A percentile compares a stretch with the other conserved stretches of the same genome.
Evolutionary conservation across 2,888 invertebrate species (phyloP).

Genomic region (Deilephila porcellus): DNA sequence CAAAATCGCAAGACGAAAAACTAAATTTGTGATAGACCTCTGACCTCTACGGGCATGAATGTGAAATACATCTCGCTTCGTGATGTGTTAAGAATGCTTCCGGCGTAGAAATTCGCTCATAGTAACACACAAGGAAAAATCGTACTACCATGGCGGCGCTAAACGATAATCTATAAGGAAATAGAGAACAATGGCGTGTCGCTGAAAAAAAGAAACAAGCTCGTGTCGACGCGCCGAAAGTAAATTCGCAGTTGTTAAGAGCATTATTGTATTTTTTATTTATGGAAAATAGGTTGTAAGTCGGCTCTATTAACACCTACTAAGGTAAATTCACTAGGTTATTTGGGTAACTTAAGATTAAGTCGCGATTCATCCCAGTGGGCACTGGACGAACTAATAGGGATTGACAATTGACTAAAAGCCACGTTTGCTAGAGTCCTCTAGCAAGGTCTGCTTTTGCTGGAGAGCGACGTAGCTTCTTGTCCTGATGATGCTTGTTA

Average conservation of each 20-base stretch:
- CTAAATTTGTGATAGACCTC: background rate
- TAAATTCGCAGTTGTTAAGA: background rate
- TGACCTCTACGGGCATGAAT: background rate
- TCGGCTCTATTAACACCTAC: background rate
- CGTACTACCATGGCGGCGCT: background rate
- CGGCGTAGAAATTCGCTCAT: slow-evolving; percentile 10
- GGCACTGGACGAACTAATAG: no score
- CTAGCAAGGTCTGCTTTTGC: no score
- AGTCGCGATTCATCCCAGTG: no score
- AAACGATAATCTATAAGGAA: slow-evolving; percentile 20
- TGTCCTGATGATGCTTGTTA: no score
- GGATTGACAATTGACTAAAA: no score
- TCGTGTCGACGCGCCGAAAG: background rate
- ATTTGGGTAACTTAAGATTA: no score
- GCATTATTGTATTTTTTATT: background rate
- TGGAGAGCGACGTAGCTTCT: no score
- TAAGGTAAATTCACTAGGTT: no score
- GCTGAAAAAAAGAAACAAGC: slow-evolving; percentile 3
- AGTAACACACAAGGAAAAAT: slow-evolving; percentile 16
- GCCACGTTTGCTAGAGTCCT: no score
- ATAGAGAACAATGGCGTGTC: slow-evolving; percentile 12
- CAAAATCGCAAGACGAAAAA: background rate
- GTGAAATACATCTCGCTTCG: background rate
- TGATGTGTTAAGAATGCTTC: background rate
- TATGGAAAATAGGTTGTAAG: no score